Evolutionary conservation across 2,113 vertebrate genomes (phyloP).

Genomic region (Choloepus hoffmanni): DNA sequence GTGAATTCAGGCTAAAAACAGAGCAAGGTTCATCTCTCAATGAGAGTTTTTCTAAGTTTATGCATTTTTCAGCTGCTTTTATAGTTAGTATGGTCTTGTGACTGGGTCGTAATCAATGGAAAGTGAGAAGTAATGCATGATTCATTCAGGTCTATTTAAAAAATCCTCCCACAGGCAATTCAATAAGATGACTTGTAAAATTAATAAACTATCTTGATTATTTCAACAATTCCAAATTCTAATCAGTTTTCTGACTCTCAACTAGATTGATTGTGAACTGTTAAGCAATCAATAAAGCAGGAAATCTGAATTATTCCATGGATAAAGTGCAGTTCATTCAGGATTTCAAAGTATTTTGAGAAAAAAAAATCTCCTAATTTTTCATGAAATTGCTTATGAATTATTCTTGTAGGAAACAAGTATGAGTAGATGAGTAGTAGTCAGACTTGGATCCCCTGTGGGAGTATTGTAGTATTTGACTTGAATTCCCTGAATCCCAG

Average conservation of each 20-base stretch:
- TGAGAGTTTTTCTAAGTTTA: not conserved
- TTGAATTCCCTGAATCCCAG: not conserved
- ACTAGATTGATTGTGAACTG: not conserved
- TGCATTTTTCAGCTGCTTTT: not conserved
- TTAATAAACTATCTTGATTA: not conserved
- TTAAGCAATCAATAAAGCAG: not conserved
- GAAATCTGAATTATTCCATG: not conserved
- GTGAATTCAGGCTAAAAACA: not conserved
- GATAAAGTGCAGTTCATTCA: not conserved
- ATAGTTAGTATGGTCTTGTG: not conserved
- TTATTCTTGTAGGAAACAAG: not conserved
- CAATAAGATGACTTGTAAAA: not conserved
- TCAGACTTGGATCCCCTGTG: not conserved
- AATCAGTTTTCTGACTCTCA: not conserved
- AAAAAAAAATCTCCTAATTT: not conserved
- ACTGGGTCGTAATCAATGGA: not conserved
- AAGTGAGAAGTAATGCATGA: too few relatives aligned
- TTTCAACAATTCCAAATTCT: not conserved
- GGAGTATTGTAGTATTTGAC: not conserved
- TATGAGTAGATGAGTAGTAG: not conserved
- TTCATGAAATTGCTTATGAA: not conserved
- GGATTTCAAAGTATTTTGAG: not conserved
- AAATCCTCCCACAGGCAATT: not conserved
- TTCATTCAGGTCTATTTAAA: not conserved
- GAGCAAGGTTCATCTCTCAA: not conserved